These are phyloP conservation scores for Cryptoblepharus egeriae DNA, from an alignment of 2,797 vertebrate genomes.

Conservation along the genomic window DNA sequence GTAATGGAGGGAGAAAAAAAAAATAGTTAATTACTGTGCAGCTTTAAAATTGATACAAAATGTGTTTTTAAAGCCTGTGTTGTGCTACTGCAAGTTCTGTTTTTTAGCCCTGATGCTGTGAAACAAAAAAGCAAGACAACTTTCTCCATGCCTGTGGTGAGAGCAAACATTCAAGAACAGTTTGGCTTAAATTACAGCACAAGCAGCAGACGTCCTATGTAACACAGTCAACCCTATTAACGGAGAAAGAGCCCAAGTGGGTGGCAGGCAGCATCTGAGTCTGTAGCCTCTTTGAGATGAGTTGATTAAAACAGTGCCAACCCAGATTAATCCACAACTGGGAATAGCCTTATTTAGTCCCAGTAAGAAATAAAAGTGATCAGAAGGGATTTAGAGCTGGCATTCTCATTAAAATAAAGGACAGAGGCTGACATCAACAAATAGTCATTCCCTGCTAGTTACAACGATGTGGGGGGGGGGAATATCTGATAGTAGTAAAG, in stretches of 20 bases:
- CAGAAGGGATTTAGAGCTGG: slow-evolving; percentile 61
- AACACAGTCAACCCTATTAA: slow-evolving; percentile 28
- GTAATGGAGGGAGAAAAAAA: neutral
- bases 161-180: slow-evolving; percentile 27
- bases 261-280: slow-evolving; percentile 38
- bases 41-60: slow-evolving; percentile 46
- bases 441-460: slow-evolving; percentile 33
- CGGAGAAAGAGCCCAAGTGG: slow-evolving; percentile 28
- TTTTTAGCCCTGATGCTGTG: slow-evolving; percentile 9
- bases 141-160: neutral
- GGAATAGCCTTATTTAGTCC: slow-evolving; percentile 56
- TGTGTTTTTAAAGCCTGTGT: slow-evolving; percentile 14
- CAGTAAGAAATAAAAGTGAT: slow-evolving; percentile 59
- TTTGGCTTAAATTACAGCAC: slow-evolving; percentile 29
- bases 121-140: neutral
- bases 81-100: slow-evolving; percentile 18
- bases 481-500: slow-evolving; percentile 23
- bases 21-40: slow-evolving; percentile 46
- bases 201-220: slow-evolving; percentile 12
- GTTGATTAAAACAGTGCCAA: slow-evolving; percentile 62
- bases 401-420: slow-evolving; percentile 64
- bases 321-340: slow-evolving; percentile 53
- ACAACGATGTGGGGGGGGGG: neutral
- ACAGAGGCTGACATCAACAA: slow-evolving; percentile 46
- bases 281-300: slow-evolving; percentile 47